Evolutionary conservation across 2,113 vertebrate species (phyloP), one percentile per base, ranked within the genome.

Genomic region (Turnix velox): DNA sequence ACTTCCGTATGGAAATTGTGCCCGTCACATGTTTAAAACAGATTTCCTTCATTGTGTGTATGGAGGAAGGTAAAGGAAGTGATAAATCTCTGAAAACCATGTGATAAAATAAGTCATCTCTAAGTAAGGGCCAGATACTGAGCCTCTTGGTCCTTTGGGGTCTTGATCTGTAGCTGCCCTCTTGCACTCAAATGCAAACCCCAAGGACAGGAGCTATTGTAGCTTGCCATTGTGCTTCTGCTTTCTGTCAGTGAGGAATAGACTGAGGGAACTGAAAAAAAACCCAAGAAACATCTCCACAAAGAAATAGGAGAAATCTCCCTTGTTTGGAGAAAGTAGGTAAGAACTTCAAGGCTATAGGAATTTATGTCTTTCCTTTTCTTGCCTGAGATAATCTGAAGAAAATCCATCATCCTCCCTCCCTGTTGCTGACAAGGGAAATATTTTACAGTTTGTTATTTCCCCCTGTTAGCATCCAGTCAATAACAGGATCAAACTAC

Each of bases 21-120:
- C 49, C 49, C 83, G 30, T 85, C 63, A 76, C 96, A 88, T 54
- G 82, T 93, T 96, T 95, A 66, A 90, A 96, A 76, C 93, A 96
- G 92, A 95, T 96, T 96, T 87, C 74, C 79, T 88, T 90, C 55
- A 11, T 67, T 80, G 14, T 52, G 45, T 1, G 0, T 77, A 43
- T 80, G 67, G 67, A 93, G 19, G 66, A 91, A 92, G 37, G 82
- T 94, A 85, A 85, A 94, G 96, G 94, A 96, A 95, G 96, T 93
- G 93, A 95, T 96, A 96, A 93, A 95, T 96, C 93, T 94, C 75
- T 71, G 57, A 85, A 85, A 90, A 10, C 30, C 73, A 18, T 83
- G 49, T 83, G 67, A 76, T 93, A 90, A 76, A 91, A 82, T 65
- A 91, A 87, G 62, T 79, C 31, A 22, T 55, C 14, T 79, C 42